Base-by-base conservation (phyloP, 2,888 invertebrate species). In the Marasmarcha lunaedactyla region DNA sequence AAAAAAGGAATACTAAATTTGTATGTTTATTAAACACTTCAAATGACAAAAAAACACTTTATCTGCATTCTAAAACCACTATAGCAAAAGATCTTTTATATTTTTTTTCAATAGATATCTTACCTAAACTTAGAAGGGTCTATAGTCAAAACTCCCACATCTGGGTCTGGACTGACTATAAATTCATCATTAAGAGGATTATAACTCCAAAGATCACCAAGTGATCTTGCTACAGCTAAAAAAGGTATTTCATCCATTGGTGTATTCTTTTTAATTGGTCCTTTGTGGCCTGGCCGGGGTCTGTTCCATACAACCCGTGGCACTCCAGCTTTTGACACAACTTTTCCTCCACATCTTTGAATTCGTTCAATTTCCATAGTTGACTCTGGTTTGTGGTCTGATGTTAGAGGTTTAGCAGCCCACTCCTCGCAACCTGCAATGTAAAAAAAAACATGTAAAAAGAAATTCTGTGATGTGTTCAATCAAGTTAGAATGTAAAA, bases 121-220 rank as follows among this genome's bases (percentile, higher is more conserved):
- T 54, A 87, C 87, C 87, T 72, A 63, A 90, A 90, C 48, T 86
- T 88, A 38, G 88, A 85, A 10, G 94, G 88, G 69, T 95, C 92
- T 51, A 96, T 91, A 46, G 89, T 87, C 44, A 94, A 81, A 1
- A 97, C 95, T 43, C 89, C 88, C 9, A 97, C 94, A 81, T 99
- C 98, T 0, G 98, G 98, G 69, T 95, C 95, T 0, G 98, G 98
- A 20, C 97, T 97, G n/a, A 99, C 98, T 12, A 97, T 92, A 76
- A 96, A 99, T 68, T 93, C 91, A 68, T 96, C 91, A 52, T 90
- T 88, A 42, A 90, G 89, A 1, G 93, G 92, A 77, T 98, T 97
- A 69, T 96, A 98, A 57, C 97, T 97, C 98, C 98, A 99, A 11
- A 99, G 85, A 71, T 98, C 98, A 36, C 98, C 98, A 36, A 98